These are phyloP conservation scores for Dexiosoma caninum DNA, from an alignment of 2,888 invertebrate species.

Conservation along the genomic window DNA sequence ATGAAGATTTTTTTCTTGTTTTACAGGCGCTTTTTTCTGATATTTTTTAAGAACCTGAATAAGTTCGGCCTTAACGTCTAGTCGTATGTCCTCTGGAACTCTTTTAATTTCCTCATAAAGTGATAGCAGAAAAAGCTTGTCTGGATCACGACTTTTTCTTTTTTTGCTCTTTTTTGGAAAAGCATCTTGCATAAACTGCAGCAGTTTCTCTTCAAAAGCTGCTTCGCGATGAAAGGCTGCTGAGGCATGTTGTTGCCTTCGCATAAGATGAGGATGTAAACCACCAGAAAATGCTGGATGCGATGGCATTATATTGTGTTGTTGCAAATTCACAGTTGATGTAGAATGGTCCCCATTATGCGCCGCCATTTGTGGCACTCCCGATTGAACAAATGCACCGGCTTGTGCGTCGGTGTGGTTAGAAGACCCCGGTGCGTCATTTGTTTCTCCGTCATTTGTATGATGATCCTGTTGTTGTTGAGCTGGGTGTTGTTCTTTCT, in stretches of 20 bases:
- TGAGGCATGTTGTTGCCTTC: slow-evolving; percentile 71
- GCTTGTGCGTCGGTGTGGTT: slow-evolving; percentile 71
- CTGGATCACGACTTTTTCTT: slow-evolving; percentile 75
- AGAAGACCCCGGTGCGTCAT: slow-evolving; percentile 74
- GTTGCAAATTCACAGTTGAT: slow-evolving; percentile 67
- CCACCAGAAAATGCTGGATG: slow-evolving; percentile 74
- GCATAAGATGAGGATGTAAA: slow-evolving; percentile 72
- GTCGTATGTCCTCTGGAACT: slow-evolving; percentile 74
- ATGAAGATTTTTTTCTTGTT: slow-evolving; percentile 70
- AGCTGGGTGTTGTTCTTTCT: slow-evolving; percentile 71
- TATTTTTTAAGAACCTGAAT: slow-evolving; percentile 76
- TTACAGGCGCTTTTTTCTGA: slow-evolving; percentile 73
- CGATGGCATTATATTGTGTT: slow-evolving; percentile 71
- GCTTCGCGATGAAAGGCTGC: slow-evolving; percentile 72
- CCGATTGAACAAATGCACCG: slow-evolving; percentile 70
- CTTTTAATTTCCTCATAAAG: slow-evolving; percentile 75
- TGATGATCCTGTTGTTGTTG: slow-evolving; percentile 75
- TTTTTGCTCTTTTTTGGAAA: slow-evolving; percentile 76
- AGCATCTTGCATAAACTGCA: slow-evolving; percentile 76
- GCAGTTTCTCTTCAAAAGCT: slow-evolving; percentile 74
- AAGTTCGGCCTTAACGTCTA: slow-evolving; percentile 75
- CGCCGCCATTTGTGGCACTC: slow-evolving; percentile 70
- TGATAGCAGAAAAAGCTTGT: slow-evolving; percentile 74
- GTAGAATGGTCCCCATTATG: slow-evolving; percentile 70
- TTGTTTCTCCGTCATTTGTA: slow-evolving; percentile 74